Evolutionary conservation across 2,888 invertebrate genomes (phyloP).

Genomic region (Campopleginae sp.): DNA sequence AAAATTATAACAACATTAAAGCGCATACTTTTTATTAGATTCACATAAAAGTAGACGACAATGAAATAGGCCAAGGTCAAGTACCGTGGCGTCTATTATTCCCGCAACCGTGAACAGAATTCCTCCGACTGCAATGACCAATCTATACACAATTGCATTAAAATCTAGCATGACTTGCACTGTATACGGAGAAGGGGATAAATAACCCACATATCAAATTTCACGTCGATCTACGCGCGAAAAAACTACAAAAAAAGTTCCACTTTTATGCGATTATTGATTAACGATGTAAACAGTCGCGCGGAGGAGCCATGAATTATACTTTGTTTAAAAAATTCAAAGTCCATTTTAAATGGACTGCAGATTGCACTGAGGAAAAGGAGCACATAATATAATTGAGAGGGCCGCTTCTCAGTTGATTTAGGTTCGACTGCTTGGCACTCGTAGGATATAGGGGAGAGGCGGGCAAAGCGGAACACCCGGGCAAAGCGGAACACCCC

Average conservation of each 20-base stretch:
- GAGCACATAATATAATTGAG: neutral
- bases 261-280: neutral
- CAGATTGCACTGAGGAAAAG: neutral
- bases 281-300: neutral
- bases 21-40: neutral
- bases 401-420: conserved; percentile 10
- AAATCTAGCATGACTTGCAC: conserved; percentile 45
- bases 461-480: no score
- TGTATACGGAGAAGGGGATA: neutral
- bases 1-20: neutral
- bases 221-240: neutral
- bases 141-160: conserved; percentile 46
- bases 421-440: neutral
- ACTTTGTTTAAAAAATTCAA: neutral
- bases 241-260: neutral
- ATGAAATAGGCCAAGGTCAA: conserved; percentile 55
- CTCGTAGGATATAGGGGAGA: neutral
- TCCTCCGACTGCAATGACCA: conserved; percentile 47
- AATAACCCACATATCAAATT: neutral
- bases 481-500: no score
- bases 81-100: conserved; percentile 56
- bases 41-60: conserved; percentile 44
- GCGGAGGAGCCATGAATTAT: neutral
- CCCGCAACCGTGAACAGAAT: conserved; percentile 56
- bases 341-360: neutral